These are phyloP conservation scores for Taxidea taxus DNA, from an alignment of 2,113 vertebrate species.

Conservation along the genomic window DNA sequence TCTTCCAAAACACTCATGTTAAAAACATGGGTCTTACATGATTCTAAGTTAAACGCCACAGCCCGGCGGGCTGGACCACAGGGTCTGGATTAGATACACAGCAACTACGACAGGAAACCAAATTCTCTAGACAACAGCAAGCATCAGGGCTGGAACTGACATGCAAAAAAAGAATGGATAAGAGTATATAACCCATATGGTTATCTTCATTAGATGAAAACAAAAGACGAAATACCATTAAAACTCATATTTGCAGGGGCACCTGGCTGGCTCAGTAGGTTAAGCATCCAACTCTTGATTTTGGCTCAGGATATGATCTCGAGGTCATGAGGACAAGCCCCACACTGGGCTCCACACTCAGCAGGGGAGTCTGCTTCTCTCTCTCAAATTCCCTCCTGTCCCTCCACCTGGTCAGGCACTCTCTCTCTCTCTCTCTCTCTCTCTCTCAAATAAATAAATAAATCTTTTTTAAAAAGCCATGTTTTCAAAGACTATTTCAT, in stretches of 20 bases:
- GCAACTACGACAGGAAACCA: constrained; percentile 15
- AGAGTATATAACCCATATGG: neutral
- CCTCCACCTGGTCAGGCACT: neutral
- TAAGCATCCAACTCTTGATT: neutral
- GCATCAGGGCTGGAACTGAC: neutral
- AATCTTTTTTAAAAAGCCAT: neutral
- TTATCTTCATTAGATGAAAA: neutral
- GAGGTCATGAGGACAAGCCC: neutral
- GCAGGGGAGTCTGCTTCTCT: neutral
- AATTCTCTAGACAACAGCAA: neutral
- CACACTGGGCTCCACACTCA: neutral
- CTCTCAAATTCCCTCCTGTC: neutral
- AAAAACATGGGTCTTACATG: neutral
- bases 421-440: neutral
- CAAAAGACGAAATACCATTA: neutral
- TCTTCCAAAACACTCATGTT: constrained; percentile 1
- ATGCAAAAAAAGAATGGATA: neutral
- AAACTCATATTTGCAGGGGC: neutral
- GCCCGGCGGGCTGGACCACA: neutral
- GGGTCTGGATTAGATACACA: neutral
- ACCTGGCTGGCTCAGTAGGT: neutral
- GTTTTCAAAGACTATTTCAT: constrained; percentile 27
- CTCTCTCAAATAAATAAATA: neutral
- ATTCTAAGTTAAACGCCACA: constrained; percentile 10
- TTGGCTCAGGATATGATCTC: neutral